Evolutionary conservation across 2,113 vertebrate species (phyloP).

Genomic region (Cephalopholis sonnerati): DNA sequence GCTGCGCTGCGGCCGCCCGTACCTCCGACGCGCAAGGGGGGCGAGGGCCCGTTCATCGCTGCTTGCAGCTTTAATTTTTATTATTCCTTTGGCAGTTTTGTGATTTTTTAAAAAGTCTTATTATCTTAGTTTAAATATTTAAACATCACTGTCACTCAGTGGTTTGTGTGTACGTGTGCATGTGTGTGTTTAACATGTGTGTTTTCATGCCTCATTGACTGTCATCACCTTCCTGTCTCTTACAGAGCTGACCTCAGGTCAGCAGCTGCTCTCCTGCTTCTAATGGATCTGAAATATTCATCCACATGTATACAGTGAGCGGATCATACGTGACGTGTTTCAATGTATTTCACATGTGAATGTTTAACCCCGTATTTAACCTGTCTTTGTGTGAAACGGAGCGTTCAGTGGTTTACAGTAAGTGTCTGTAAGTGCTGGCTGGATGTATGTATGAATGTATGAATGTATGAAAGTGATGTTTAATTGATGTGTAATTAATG

Average conservation of each 20-base stretch:
- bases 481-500: constrained; percentile 21
- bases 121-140: not conserved
- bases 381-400: not conserved
- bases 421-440: not conserved
- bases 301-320: not conserved
- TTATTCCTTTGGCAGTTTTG: not conserved
- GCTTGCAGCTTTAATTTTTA: no score
- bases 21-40: no score
- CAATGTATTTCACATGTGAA: not conserved
- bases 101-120: not conserved
- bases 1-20: no score
- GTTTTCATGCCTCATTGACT: constrained; percentile 6
- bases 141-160: not conserved
- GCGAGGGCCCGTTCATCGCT: no score
- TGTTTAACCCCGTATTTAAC: constrained; percentile 7
- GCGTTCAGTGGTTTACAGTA: not conserved
- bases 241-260: constrained; percentile 26
- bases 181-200: constrained; percentile 16
- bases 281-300: constrained; percentile 73
- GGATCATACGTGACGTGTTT: constrained; percentile 3
- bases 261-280: constrained; percentile 56
- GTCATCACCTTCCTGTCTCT: constrained; percentile 8
- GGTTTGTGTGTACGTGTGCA: constrained; percentile 5
- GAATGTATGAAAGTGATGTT: constrained; percentile 8
- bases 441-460: not conserved